Base-by-base conservation (phyloP, 37 sponge, comb jelly and placozoan genomes). In the Eunapius fragilis region DNA sequence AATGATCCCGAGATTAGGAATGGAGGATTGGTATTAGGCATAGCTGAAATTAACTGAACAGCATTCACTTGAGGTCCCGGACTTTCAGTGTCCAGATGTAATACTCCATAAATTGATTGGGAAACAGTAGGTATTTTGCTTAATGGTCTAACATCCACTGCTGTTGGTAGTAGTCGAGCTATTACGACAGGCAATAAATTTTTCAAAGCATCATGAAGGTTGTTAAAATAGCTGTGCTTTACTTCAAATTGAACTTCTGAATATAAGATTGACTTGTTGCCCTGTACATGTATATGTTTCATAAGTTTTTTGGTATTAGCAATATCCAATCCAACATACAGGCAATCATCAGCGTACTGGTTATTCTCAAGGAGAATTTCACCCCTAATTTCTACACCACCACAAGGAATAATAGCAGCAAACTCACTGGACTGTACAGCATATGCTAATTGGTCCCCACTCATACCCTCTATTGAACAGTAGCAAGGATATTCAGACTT, bases 1-100 rank as follows among this genome's bases (percentile, higher is more conserved):
- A 93, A 93, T 36, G 94, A 85, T 25, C 94, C 94, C 73, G 85
- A 73, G 10, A 90, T 31, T 4, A 93, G 50, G 22, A 87, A 19
- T 30, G 90, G 79, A 93, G 37, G 23, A 87, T 83, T 6, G 31
- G 25, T 33, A 48, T 33, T 26, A 90, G 50, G 37, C 88, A 82
- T 11, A 85, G 68, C 31, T 80, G 36, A 68, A 87, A 81, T 25
- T 72, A 81, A 31, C 73, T 58, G 32, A 68, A 58, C 58, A 13
- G 58, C 22, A 17, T 58, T 17, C 1, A 19, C 22, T 58, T 58
- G 58, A 58, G 58, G 58, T 58, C 58, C 58, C 1, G 58, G 89
- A 28, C 75, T 74, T 0, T 48, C 13, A n/a, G 22, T 12, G 48
- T 89, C 89, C 7, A 89, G 67, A 3, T 79, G 23, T 27, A 89